A percentile compares a stretch with the other conserved stretches of the same genome.
phyloP scores from a whole-genome alignment of 92 coral and sea anemone species.

The Bergia sp. region DNA sequence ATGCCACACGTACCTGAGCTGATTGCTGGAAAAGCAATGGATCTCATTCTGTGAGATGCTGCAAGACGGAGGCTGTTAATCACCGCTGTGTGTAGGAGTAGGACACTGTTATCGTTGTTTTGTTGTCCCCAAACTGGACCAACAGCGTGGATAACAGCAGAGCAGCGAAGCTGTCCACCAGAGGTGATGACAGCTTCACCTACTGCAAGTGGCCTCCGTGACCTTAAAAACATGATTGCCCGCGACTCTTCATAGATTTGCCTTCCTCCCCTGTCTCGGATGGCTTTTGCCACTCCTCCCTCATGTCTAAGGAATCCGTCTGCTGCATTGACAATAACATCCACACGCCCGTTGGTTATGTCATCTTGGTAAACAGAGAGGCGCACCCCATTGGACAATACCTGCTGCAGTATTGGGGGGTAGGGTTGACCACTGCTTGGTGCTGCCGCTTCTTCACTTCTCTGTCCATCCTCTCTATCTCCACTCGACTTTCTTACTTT shows the following conservation, averaged over 20 bases:
- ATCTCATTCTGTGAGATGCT: background rate
- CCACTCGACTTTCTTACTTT: background rate
- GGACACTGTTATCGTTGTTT: background rate
- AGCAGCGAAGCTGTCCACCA: too few species aligned
- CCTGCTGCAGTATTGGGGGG: background rate
- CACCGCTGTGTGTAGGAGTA: background rate
- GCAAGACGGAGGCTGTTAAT: background rate
- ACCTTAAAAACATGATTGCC: too few species aligned
- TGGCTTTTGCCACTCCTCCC: conserved; percentile 84
- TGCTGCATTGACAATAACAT: conserved; percentile 86
- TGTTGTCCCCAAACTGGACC: background rate
- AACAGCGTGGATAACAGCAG: background rate
- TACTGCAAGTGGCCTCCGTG: too few species aligned
- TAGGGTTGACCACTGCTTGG: background rate
- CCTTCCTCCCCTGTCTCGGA: conserved; percentile 76
- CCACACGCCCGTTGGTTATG: conserved; percentile 67
- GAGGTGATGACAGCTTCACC: too few species aligned
- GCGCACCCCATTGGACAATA: conserved; percentile 46
- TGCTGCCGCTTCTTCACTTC: background rate
- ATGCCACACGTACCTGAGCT: background rate
- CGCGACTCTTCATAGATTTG: background rate
- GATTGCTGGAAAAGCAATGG: conserved; percentile 7
- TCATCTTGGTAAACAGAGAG: conserved; percentile 83
- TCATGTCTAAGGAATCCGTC: conserved; percentile 56
- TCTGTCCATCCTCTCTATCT: background rate